These are phyloP conservation scores for Agrilus planipennis DNA, from an alignment of 1,140 invertebrate species.

Conservation along the genomic window DNA sequence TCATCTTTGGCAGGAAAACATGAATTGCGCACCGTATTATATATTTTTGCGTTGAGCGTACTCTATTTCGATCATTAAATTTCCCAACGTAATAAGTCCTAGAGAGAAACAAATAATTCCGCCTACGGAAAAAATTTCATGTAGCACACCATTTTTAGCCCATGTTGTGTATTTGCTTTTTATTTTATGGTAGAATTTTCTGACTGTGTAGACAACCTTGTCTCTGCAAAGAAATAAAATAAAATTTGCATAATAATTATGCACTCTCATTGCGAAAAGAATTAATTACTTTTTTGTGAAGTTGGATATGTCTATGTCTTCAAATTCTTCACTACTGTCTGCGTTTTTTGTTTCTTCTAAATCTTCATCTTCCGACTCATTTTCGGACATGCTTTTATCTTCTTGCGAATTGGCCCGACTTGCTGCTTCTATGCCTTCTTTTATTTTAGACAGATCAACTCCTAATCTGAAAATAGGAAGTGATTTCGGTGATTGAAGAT, in stretches of 20 bases:
- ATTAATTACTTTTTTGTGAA: conserved; percentile 1
- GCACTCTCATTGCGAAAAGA: conserved; percentile 5
- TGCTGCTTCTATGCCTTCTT: conserved; percentile 24
- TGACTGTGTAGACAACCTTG: conserved; percentile 12
- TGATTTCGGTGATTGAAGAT: conserved; percentile 6
- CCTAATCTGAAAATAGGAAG: conserved; percentile 21
- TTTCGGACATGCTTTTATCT: conserved; percentile 6
- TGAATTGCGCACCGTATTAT: too few relatives aligned
- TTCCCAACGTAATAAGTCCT: conserved; percentile 22
- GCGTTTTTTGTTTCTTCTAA: conserved; percentile 1
- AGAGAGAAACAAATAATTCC: conserved; percentile 28
- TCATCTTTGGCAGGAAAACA: too few relatives aligned
- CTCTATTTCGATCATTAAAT: conserved; percentile 26
- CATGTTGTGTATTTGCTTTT: conserved; percentile 16
- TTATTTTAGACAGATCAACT: conserved; percentile 28
- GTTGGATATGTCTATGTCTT: background rate
- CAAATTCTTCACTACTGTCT: background rate
- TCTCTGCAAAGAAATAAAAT: conserved; percentile 16
- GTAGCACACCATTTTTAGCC: conserved; percentile 14
- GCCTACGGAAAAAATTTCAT: conserved; percentile 24
- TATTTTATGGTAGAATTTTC: conserved; percentile 9
- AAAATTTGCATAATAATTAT: conserved; percentile 5
- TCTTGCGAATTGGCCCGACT: conserved; percentile 2
- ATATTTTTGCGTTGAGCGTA: too few relatives aligned
- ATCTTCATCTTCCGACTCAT: conserved; percentile 5